Conservation (phyloP, 2,113 vertebrate genomes). For the Hyperoodon ampullatus region DNA sequence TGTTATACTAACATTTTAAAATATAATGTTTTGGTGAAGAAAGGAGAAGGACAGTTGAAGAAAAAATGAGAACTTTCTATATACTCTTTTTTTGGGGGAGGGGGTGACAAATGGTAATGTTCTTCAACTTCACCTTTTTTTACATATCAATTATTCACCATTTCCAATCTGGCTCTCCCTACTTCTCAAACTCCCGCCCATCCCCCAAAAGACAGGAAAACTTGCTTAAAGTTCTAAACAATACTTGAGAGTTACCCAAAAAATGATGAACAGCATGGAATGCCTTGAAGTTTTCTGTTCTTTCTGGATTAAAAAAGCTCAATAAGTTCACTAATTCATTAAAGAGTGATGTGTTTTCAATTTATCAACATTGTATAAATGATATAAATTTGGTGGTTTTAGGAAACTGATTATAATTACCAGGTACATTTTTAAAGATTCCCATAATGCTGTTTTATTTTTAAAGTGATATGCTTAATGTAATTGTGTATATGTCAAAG, state of each 20-base stretch:
- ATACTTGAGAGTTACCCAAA: neutral
- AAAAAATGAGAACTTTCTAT: neutral
- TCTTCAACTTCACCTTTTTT: neutral
- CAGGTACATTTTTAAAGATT: neutral
- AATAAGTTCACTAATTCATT: neutral
- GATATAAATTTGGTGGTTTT: neutral
- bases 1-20: neutral
- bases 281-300: neutral
- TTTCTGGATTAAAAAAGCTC: neutral
- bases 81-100: neutral
- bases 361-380: neutral
- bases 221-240: neutral
- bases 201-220: neutral
- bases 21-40: neutral
- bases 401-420: neutral
- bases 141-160: neutral
- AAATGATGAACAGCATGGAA: neutral
- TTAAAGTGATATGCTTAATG: slow-evolving; percentile 1
- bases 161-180: neutral
- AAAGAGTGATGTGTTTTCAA: neutral
- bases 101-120: neutral
- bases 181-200: neutral
- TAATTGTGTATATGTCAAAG: neutral
- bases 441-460: neutral
- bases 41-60: neutral